A percentile compares a stretch with the other conserved stretches of the same genome.
These are phyloP conservation scores for Pedicia rivosa DNA, from an alignment of 2,888 invertebrate species.

Conservation along the genomic window DNA sequence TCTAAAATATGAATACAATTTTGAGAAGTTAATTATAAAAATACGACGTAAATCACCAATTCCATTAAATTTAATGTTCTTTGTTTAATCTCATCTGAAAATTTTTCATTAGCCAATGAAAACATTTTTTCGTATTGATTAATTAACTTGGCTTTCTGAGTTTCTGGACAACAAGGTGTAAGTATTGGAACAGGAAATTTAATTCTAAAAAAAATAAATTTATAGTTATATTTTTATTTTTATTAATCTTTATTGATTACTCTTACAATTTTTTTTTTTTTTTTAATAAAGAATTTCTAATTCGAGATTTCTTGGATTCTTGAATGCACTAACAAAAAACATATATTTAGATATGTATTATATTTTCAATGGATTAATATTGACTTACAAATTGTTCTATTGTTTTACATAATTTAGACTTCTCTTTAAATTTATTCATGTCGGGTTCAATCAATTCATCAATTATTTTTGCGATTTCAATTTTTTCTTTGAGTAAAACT, in stretches of 20 bases:
- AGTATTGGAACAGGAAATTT: neutral
- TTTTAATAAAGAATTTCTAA: neutral
- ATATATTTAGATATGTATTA: too few species aligned
- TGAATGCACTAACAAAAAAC: too few species aligned
- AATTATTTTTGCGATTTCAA: conserved; percentile 24
- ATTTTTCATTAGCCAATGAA: too few species aligned
- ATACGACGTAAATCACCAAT: too few species aligned
- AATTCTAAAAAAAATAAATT: neutral
- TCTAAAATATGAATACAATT: neutral
- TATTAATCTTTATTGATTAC: neutral
- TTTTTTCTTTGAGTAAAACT: conserved; percentile 19
- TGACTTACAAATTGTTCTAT: too few species aligned
- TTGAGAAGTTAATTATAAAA: neutral
- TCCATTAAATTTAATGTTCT: too few species aligned
- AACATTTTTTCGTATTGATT: too few species aligned
- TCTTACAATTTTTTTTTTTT: neutral
- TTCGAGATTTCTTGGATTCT: too few species aligned
- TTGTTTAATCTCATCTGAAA: too few species aligned
- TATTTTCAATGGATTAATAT: too few species aligned
- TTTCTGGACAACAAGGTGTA: neutral
- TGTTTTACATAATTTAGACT: neutral
- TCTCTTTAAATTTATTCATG: conserved; percentile 10
- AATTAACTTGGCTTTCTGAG: neutral
- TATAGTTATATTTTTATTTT: neutral
- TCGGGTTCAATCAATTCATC: conserved; percentile 25